A percentile compares a stretch with the other conserved stretches of the same genome.
Evolutionary conservation across 2,113 vertebrate genomes (phyloP).

Genomic region (Lathamus discolor): DNA sequence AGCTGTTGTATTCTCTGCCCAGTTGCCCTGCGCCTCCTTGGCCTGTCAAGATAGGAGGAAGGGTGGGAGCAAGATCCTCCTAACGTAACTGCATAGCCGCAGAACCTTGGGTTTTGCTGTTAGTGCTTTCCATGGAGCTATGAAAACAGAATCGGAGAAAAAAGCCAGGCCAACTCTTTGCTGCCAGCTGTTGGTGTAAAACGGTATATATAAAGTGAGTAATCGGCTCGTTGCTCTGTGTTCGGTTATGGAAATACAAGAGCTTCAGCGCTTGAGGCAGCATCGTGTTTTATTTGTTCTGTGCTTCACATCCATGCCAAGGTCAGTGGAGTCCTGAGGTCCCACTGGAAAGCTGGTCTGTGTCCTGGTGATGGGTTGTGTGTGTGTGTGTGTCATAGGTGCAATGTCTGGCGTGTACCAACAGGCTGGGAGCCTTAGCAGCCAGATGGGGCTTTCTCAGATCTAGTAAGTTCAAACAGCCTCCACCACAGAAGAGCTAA

Average conservation of each 20-base stretch:
- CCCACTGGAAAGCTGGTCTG: background rate
- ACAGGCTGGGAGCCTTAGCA: background rate
- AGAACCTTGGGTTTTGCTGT: background rate
- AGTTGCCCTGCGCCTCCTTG: background rate
- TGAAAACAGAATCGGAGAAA: slow-evolving; percentile 15
- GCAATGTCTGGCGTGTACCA: accelerated
- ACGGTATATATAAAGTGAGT: background rate
- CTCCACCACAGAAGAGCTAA: background rate
- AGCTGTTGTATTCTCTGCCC: background rate
- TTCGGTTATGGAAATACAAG: background rate
- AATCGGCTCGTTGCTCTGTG: background rate
- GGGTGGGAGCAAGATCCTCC: background rate
- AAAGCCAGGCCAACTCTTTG: slow-evolving; percentile 24
- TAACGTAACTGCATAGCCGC: background rate
- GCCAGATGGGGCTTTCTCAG: background rate
- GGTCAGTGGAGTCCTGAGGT: background rate
- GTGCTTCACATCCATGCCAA: background rate
- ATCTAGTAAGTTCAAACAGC: background rate
- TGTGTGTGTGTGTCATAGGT: background rate
- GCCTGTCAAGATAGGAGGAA: background rate
- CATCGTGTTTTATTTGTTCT: background rate
- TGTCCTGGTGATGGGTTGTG: background rate
- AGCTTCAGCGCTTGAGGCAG: background rate
- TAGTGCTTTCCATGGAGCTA: slow-evolving; percentile 37
- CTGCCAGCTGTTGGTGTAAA: slow-evolving; percentile 47